These are phyloP conservation scores for Pelecanus crispus DNA, from an alignment of 2,113 vertebrate species.

Conservation along the genomic window DNA sequence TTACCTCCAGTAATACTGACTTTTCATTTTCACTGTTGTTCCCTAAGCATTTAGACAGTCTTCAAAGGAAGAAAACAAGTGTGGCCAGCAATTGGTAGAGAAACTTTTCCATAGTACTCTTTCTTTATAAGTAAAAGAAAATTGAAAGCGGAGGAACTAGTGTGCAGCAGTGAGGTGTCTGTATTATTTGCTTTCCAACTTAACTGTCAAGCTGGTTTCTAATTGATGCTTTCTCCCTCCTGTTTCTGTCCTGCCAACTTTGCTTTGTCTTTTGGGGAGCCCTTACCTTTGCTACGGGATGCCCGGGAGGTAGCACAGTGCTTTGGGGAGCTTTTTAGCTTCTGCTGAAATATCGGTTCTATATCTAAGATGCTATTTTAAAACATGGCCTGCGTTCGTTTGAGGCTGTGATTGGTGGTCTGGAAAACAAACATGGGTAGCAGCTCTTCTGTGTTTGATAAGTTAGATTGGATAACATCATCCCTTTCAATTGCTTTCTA, in stretches of 20 bases:
- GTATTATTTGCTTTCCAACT: background rate
- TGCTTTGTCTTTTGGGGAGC: background rate
- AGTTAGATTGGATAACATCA: background rate
- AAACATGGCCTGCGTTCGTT: background rate
- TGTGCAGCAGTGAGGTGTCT: background rate
- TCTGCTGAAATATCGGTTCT: background rate
- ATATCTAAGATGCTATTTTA: background rate
- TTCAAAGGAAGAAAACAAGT: background rate
- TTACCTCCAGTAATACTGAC: background rate
- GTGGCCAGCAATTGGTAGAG: background rate
- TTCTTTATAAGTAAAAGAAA: background rate
- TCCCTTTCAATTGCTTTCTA: background rate
- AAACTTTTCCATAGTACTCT: background rate
- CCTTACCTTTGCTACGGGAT: background rate
- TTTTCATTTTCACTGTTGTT: background rate
- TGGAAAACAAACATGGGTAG: background rate
- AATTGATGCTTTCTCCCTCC: background rate
- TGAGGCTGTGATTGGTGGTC: background rate
- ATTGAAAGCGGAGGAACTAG: background rate
- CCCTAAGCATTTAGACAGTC: background rate
- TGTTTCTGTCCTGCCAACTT: background rate
- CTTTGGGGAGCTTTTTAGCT: background rate
- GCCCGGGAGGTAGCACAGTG: background rate
- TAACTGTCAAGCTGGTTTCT: background rate
- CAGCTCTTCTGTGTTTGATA: background rate